These are phyloP conservation scores for Melinaea marsaeus DNA, from an alignment of 2,888 invertebrate genomes.

Conservation along the genomic window DNA sequence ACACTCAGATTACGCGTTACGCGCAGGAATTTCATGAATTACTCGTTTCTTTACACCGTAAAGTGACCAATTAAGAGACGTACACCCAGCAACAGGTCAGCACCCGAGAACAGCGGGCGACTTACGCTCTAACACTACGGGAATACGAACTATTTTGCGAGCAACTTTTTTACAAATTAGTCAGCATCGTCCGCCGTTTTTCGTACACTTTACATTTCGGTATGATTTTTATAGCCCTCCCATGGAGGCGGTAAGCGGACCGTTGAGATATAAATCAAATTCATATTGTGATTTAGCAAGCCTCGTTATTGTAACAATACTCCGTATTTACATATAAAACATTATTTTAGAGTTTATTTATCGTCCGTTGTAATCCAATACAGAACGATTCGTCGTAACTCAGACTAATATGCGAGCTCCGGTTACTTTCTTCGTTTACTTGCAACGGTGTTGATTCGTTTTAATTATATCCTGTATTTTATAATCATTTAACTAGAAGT, in stretches of 20 bases:
- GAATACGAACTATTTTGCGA: constrained; percentile 21
- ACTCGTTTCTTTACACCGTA: constrained; percentile 41
- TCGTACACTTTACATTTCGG: constrained; percentile 43
- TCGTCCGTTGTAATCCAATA: constrained; percentile 59
- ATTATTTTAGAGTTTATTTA: constrained; percentile 69
- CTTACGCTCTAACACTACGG: constrained; percentile 16
- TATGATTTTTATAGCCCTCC: constrained; percentile 68
- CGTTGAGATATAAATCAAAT: constrained; percentile 77
- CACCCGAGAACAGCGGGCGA: constrained; percentile 6
- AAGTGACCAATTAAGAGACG: constrained; percentile 47
- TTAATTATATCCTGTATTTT: constrained; percentile 32
- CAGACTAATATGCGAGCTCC: constrained; percentile 45
- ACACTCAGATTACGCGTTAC: constrained; percentile 39
- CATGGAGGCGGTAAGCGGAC: constrained; percentile 68
- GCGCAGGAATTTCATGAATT: constrained; percentile 42
- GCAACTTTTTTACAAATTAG: constrained; percentile 7
- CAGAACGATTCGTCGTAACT: constrained; percentile 46
- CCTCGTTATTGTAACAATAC: constrained; percentile 81
- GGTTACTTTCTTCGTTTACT: constrained; percentile 54
- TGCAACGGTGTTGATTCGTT: constrained; percentile 49
- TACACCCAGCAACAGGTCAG: constrained; percentile 31
- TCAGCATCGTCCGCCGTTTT: constrained; percentile 18
- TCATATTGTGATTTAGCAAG: constrained; percentile 80
- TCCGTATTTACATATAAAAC: constrained; percentile 78
- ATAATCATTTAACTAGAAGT: too few relatives aligned